These are phyloP conservation scores for Mesorhabditis spiculigera DNA, from an alignment of 2,888 invertebrate genomes.

Conservation along the genomic window DNA sequence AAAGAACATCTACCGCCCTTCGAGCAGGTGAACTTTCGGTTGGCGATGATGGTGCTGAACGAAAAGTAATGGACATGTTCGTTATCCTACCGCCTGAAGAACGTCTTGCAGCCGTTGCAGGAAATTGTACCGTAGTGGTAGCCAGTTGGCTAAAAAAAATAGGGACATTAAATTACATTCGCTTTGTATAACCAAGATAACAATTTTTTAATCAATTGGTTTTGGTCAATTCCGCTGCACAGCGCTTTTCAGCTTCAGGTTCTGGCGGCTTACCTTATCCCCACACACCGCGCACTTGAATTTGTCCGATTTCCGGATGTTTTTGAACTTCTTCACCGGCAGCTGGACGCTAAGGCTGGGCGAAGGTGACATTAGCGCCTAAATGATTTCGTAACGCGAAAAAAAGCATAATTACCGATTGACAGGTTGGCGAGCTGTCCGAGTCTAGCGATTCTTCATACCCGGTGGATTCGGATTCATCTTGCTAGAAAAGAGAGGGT, in stretches of 20 bases:
- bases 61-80: background rate
- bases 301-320: conserved; percentile 38
- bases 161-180: conserved; percentile 12
- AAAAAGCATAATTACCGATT: background rate
- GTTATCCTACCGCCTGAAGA: conserved; percentile 24
- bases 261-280: conserved; percentile 39
- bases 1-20: conserved; percentile 40
- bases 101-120: conserved; percentile 48
- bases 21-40: conserved; percentile 29
- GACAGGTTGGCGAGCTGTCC: conserved; percentile 2
- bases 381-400: too few relatives aligned
- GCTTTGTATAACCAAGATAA: too few relatives aligned
- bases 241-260: conserved; percentile 41
- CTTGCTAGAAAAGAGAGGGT: background rate
- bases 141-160: conserved; percentile 42
- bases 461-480: background rate
- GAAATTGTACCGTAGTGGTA: conserved; percentile 44
- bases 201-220: too few relatives aligned
- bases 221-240: conserved; percentile 28
- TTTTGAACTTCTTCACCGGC: conserved; percentile 35
- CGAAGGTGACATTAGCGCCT: too few relatives aligned
- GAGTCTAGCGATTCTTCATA: background rate
- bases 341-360: background rate
- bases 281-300: conserved; percentile 43
- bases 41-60: conserved; percentile 32